Evolutionary conservation across 2,888 invertebrate species (phyloP).

Genomic region (Trichopoda pennipes): DNA sequence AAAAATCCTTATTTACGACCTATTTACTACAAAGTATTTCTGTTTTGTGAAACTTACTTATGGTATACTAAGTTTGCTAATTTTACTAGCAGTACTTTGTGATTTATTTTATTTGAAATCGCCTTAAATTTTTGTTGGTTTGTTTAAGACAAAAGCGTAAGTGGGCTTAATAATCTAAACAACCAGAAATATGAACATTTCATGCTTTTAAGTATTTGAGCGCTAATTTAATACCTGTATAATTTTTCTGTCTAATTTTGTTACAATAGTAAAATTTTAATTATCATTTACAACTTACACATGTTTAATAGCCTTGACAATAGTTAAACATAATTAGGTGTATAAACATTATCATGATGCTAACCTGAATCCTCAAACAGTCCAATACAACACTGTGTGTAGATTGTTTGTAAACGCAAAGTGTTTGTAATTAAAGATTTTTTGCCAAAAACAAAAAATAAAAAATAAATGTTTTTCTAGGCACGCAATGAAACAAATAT

Average conservation of each 20-base stretch:
- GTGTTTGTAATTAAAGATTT: slow-evolving; percentile 41
- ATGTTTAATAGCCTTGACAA: slow-evolving; percentile 59
- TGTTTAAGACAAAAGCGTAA: background rate
- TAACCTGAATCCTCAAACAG: background rate
- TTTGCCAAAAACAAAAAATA: slow-evolving; percentile 1
- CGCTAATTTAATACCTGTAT: slow-evolving; percentile 59
- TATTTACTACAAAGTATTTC: too few relatives aligned
- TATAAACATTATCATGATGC: slow-evolving; percentile 47
- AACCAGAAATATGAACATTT: background rate
- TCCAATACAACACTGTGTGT: background rate
- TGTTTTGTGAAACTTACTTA: too few relatives aligned
- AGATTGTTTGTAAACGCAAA: background rate
- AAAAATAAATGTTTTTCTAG: too few relatives aligned
- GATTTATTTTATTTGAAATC: too few relatives aligned
- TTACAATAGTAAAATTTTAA: slow-evolving; percentile 49
- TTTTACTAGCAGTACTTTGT: too few relatives aligned
- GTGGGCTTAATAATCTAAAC: background rate
- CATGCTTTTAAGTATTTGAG: slow-evolving; percentile 24
- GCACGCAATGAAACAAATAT: too few relatives aligned
- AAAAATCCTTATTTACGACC: too few relatives aligned
- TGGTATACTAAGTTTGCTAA: too few relatives aligned
- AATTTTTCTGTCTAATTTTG: slow-evolving; percentile 46
- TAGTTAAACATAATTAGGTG: slow-evolving; percentile 59
- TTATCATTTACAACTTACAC: slow-evolving; percentile 62
- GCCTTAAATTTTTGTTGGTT: too few relatives aligned